Base-by-base conservation (phyloP, 2,797 vertebrate genomes). In the Sebastes trivittatus region DNA sequence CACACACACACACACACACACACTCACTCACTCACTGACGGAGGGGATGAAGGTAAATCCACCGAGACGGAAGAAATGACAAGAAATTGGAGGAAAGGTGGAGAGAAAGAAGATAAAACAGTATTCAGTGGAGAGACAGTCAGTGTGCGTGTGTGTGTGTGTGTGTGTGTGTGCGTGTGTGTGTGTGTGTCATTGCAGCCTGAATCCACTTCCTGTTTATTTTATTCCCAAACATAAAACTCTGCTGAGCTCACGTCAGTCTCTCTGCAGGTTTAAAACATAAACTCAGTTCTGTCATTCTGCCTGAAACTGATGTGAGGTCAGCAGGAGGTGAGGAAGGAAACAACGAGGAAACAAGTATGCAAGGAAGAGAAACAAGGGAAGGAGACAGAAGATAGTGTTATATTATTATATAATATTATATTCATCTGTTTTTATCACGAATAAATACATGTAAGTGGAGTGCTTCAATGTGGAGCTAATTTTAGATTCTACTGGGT, bases 21-120 rank as follows among this genome's bases (percentile, higher is more conserved):
- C 72, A 64, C 6, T 0, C 60, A 80, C 36, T 30, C 32, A 34
- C 1, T 4, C 10, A 34, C 10, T 11, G 60, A 76, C 5, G 2
- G 34, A 46, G 46, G 69, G 59, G 72, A 85, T 83, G 80, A 88
- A 76, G 54, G 65, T 22, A 87, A 77, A 78, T 84, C 71, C 34
- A 1, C 42, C 16, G 80, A 80, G 72, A 52, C 36, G 9, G 7
- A 42, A 36, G 27, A 75, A 72, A 75, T 38, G 72, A 75, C 52
- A 46, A 67, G 58, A 52, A 65, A 55, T 30, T 29, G 36, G 20
- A 32, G 32, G 36, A 49, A 78, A 66, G 38, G 76, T 34, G n/a
- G 70, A 20, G 38, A 75, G 30, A 75, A 64, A 70, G 56, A 62
- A 52, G 72, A 77, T 77, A 67, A 80, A 79, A 76, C 13, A 8